phyloP scores from a whole-genome alignment of 64 coral and sea anemone genomes.

The Hydrozoanthus tunicans region DNA sequence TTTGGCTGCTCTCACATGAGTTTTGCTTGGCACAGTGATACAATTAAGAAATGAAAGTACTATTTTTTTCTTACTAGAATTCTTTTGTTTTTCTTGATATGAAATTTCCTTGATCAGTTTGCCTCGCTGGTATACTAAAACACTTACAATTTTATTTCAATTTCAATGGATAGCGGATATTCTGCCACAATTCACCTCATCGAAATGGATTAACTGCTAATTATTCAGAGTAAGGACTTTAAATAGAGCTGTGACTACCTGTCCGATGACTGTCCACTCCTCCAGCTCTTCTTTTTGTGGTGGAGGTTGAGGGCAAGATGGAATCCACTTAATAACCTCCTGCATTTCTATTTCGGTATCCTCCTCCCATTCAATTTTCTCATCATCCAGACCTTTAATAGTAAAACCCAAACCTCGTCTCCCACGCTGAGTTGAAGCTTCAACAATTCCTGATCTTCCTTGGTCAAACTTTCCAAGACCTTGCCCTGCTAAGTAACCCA shows the following conservation, averaged over 20 bases:
- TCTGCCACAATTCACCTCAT: background rate
- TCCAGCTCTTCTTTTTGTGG: constrained; percentile 78
- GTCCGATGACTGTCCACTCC: constrained; percentile 64
- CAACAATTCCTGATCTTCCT: constrained; percentile 89
- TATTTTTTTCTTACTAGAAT: too few species aligned
- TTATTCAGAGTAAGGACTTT: background rate
- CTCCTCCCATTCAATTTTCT: constrained; percentile 76
- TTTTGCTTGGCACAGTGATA: too few species aligned
- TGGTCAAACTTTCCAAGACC: constrained; percentile 91
- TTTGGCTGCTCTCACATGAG: too few species aligned
- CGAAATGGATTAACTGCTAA: background rate
- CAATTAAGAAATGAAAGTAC: too few species aligned
- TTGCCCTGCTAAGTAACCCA: constrained; percentile 84
- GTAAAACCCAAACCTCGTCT: constrained; percentile 91
- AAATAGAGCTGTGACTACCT: constrained; percentile 48
- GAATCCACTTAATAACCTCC: constrained; percentile 70
- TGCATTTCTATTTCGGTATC: constrained; percentile 65
- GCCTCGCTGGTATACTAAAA: too few species aligned
- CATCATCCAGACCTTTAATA: constrained; percentile 91
- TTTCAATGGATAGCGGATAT: background rate
- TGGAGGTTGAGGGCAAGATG: constrained; percentile 56
- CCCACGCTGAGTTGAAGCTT: constrained; percentile 75
- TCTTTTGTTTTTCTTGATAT: too few species aligned
- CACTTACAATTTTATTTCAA: background rate
- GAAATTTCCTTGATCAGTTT: too few species aligned